Evolutionary conservation across 2,113 vertebrate species (phyloP), one percentile per base, ranked within the genome.

Genomic region (Gavia stellata): DNA sequence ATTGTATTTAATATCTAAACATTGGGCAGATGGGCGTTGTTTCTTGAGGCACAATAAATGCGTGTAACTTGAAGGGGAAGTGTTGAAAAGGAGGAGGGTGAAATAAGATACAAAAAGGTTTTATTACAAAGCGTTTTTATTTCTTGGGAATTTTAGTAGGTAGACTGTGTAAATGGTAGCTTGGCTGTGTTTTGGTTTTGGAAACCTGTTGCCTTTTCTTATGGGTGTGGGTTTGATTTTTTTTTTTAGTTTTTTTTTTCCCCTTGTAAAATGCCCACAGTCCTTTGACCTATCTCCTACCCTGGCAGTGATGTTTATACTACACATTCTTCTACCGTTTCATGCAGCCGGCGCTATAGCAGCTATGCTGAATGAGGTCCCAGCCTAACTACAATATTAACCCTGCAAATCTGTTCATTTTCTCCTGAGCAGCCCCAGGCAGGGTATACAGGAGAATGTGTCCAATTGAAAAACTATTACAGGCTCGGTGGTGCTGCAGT

Each of bases 331-430:
- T 72, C 93, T 90, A 42, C 88, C 38, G 18, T 81, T 92, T 7
- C 65, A 25, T 40, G 93, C 92, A 94, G 97, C 81, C 74, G 2
- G 36, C 10, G 18, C 79, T 97, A 91, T 97, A 77, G 9, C 85
- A 85, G 92, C 95, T 87, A 55, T 23, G 34, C 92, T 94, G 97
- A 97, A 96, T 94, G 96, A 97, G 96, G 95, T 97, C 97, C 96
- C 96, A 97, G 96, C 91, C 97, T 97, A 98, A 98, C 92, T 96
- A 96, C 90, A 95, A 73, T 95, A 97, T 98, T 98, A 98, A 97
- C 97, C 97, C 97, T 97, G 96, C 96, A 97, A 96, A 97, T 97
- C 97, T 97, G 94, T 95, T 98, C 97, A 90, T 98, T 98, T 98
- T 97, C 75, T 58, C 88, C 84, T 0, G 4, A 92, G 95, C 92